Evolutionary conservation across 2,797 vertebrate genomes (phyloP).

Genomic region (Enteromius fasciolatus): DNA sequence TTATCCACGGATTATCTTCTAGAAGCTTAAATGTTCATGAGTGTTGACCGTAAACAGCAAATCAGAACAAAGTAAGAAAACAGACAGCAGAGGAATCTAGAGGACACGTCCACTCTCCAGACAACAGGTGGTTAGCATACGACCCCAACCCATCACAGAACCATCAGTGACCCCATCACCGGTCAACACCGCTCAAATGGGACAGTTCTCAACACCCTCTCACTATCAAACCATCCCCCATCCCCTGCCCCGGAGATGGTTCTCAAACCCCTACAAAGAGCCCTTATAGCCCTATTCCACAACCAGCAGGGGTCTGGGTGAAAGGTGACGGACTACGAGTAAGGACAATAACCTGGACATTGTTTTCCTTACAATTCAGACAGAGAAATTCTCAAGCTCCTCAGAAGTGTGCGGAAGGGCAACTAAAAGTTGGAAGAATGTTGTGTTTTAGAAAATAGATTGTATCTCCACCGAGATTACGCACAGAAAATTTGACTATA

Average conservation of each 20-base stretch:
- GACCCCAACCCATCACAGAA: slow-evolving; percentile 38
- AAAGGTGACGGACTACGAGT: slow-evolving; percentile 47
- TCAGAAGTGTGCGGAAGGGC: not conserved
- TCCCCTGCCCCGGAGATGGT: slow-evolving; percentile 23
- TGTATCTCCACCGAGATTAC: not conserved
- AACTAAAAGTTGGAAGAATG: not conserved
- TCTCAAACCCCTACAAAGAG: slow-evolving; percentile 54
- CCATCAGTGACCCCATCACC: not conserved
- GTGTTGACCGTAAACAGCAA: not conserved
- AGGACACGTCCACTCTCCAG: slow-evolving; percentile 51
- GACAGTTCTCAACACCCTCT: not conserved
- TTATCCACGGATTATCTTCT: not conserved
- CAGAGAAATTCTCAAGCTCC: slow-evolving; percentile 26
- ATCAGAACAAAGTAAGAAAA: slow-evolving; percentile 3
- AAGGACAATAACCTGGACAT: slow-evolving; percentile 33
- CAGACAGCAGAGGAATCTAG: slow-evolving; percentile 3
- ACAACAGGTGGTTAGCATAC: slow-evolving; percentile 73
- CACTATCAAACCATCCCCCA: slow-evolving; percentile 32
- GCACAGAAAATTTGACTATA: not conserved
- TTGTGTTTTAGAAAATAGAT: not conserved
- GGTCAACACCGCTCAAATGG: not conserved
- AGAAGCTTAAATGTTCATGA: not conserved
- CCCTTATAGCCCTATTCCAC: slow-evolving; percentile 51
- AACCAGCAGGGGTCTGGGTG: slow-evolving; percentile 52
- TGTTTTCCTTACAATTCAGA: slow-evolving; percentile 32